Conservation (phyloP, 2,113 vertebrate species). For the Chaetodon trifascialis region DNA sequence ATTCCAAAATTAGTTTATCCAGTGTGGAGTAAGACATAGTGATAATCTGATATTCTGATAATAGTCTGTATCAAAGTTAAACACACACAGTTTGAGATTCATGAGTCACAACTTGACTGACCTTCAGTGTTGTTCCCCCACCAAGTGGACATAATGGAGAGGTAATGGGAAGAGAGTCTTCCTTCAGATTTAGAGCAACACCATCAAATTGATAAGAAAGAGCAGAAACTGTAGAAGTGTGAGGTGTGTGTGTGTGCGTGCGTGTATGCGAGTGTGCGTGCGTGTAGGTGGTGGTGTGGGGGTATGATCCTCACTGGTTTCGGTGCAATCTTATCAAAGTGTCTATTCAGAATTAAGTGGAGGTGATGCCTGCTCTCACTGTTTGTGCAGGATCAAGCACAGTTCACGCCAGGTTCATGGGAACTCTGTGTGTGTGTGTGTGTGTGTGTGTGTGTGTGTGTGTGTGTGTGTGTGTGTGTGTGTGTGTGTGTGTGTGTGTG, state of each 20-base stretch:
- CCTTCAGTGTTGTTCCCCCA: background rate
- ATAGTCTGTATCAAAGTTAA: background rate
- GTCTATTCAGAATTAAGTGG: constrained; percentile 52
- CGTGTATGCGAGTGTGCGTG: constrained; percentile 10
- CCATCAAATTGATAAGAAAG: constrained; percentile 6
- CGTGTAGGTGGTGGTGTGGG: background rate
- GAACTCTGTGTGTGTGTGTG: constrained; percentile 25
- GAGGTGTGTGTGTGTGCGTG: background rate
- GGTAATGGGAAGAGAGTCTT: background rate
- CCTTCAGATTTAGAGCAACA: background rate
- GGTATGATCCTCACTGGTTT: constrained; percentile 12
- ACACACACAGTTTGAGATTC: background rate
- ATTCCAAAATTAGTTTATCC: background rate
- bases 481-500: too few species aligned
- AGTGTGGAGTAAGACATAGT: background rate
- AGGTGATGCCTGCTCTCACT: background rate
- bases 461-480: background rate
- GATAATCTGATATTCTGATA: background rate
- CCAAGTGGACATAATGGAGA: background rate
- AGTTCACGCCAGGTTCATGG: constrained; percentile 29
- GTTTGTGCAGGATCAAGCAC: constrained; percentile 15
- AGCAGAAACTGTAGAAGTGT: background rate
- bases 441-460: background rate
- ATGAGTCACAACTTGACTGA: background rate
- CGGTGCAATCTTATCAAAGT: constrained; percentile 44